Evolutionary conservation across 1,140 invertebrate species (phyloP).

Genomic region (Habropoda laboriosa): DNA sequence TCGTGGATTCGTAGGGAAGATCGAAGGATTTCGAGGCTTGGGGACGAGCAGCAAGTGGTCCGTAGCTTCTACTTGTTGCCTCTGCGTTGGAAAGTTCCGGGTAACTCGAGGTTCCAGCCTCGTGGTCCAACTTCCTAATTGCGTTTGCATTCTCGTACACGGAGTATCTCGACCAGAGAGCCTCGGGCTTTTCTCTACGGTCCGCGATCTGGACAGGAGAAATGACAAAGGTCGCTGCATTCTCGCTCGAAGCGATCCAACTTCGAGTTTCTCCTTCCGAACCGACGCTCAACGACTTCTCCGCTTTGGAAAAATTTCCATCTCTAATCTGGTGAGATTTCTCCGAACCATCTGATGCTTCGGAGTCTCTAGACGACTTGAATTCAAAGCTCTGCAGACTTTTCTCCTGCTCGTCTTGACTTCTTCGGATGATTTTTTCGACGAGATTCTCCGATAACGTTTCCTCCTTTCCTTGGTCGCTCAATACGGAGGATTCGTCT

Average conservation of each 20-base stretch:
- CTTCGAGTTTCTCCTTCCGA: neutral
- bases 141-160: neutral
- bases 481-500: neutral
- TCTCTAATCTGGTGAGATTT: neutral
- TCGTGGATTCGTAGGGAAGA: too few relatives aligned
- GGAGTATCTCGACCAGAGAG: neutral
- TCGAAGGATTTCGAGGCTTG: neutral
- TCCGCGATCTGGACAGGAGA: too few relatives aligned
- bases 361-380: neutral
- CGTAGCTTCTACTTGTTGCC: neutral
- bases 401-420: neutral
- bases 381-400: neutral
- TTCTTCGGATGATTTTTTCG: too few relatives aligned
- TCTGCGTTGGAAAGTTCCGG: too few relatives aligned
- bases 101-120: neutral
- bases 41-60: neutral
- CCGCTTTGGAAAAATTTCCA: too few relatives aligned
- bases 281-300: too few relatives aligned
- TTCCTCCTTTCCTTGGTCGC: neutral
- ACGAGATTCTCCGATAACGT: neutral
- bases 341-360: too few relatives aligned
- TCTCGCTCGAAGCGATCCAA: neutral
- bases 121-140: neutral
- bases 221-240: too few relatives aligned
- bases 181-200: neutral